Base-by-base conservation (phyloP, 2,888 invertebrate species). In the Philereme transversata region DNA sequence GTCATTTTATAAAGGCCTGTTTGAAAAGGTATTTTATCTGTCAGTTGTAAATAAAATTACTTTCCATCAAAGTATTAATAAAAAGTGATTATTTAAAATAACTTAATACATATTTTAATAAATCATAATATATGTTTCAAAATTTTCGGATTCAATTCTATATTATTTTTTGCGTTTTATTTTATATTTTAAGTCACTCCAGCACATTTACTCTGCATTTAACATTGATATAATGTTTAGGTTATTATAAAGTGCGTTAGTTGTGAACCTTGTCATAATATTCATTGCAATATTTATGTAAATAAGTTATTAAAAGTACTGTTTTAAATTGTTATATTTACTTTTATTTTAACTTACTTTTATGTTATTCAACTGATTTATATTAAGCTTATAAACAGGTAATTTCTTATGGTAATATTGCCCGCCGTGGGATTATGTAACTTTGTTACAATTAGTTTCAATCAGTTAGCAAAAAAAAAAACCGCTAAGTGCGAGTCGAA, bases 261-360 rank as follows among this genome's bases (percentile, higher is more conserved):
- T 67, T 74, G 65, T 70, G 57, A 66, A 62, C 68, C 65, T 74
- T 72, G 61, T 71, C 63, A 57, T 61, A 70, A 52, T 52, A 57
- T 71, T 68, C 72, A 76, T 75, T 76, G 75, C 65, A 72, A 71
- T 78, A 64, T 74, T 65, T 71, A 76, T 87, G 84, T 86, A 86
- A 76, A 84, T 84, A 86, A 79, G 75, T 81, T 84, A 89, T 89
- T 88, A 88, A 22, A 88, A 85, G 76, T 82, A 83, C 78, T 84
- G 75, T 81, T 82, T 73, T 78, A 75, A 71, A 77, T 70, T 75
- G 70, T 76, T 78, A 73, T 72, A 74, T 68, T 38, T 59, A 11
- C 33, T 51, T 36, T 46, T 53, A 46, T 50, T 48, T 49, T 7
- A 43, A 10, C n/a, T 34, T 8, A 9, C 4, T 9, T 9, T 43